Conservation (phyloP, 2,797 vertebrate species). For the Anguilla anguilla region DNA sequence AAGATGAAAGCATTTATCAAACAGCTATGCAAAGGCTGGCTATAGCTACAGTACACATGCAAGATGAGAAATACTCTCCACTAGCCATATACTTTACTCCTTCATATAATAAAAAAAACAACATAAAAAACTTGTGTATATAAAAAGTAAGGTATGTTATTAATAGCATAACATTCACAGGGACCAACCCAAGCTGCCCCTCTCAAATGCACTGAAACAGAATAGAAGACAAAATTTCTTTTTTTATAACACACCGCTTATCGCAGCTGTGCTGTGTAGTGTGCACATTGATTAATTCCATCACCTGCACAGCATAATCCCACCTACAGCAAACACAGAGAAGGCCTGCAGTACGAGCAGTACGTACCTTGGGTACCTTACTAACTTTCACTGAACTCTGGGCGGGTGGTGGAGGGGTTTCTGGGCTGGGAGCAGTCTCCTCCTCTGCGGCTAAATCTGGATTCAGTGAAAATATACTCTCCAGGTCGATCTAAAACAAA, state of each 20-base stretch:
- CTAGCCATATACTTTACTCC: neutral
- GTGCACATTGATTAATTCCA: neutral
- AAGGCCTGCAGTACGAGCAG: neutral
- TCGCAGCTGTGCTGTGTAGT: neutral
- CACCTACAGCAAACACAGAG: neutral
- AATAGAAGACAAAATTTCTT: no score
- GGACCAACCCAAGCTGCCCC: no score
- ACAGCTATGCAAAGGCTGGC: neutral
- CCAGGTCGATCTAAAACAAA: conserved; percentile 85
- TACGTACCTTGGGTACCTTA: conserved; percentile 92
- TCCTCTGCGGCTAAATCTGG: conserved; percentile 91
- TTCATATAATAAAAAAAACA: neutral
- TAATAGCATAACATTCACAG: no score
- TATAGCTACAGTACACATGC: neutral
- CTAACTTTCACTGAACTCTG: conserved; percentile 82
- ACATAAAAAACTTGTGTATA: no score
- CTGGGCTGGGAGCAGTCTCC: conserved; percentile 85
- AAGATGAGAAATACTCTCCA: neutral
- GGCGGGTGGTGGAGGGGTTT: conserved; percentile 84
- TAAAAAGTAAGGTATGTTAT: no score
- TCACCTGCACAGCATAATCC: neutral
- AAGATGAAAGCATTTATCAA: neutral
- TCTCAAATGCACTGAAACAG: no score
- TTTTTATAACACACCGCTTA: neutral
- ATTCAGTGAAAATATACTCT: conserved; percentile 97